These are phyloP conservation scores for Ictidomys tridecemlineatus DNA, from an alignment of 2,113 vertebrate genomes.

Conservation along the genomic window DNA sequence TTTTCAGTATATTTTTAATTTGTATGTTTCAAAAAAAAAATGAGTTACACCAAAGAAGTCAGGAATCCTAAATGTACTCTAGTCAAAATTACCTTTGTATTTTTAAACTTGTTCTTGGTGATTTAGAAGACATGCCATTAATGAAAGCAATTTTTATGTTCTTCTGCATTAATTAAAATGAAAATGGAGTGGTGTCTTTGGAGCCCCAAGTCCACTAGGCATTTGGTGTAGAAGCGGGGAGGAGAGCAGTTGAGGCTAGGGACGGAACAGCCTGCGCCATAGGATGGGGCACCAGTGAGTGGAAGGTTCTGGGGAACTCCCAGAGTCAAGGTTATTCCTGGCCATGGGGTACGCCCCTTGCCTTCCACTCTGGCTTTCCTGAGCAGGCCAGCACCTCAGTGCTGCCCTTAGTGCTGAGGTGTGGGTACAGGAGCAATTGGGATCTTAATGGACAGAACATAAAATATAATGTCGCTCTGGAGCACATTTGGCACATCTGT, in stretches of 20 bases:
- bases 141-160: background rate
- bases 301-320: too few species aligned
- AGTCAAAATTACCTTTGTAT: background rate
- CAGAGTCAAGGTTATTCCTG: background rate
- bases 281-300: background rate
- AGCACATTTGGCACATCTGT: background rate
- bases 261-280: fast-evolving
- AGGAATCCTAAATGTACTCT: background rate
- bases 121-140: background rate
- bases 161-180: background rate
- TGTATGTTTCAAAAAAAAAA: background rate
- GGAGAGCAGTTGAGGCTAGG: background rate
- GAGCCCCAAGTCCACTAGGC: background rate
- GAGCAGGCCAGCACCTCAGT: background rate
- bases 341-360: background rate
- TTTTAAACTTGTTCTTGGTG: background rate
- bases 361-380: background rate
- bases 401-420: background rate
- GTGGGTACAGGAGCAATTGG: background rate
- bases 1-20: constrained; percentile 20
- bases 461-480: background rate
- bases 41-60: background rate
- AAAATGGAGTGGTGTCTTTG: background rate
- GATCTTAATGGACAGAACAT: background rate
- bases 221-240: background rate